Conservation (phyloP, 1,140 invertebrate genomes). For the Lineus longissimus region DNA sequence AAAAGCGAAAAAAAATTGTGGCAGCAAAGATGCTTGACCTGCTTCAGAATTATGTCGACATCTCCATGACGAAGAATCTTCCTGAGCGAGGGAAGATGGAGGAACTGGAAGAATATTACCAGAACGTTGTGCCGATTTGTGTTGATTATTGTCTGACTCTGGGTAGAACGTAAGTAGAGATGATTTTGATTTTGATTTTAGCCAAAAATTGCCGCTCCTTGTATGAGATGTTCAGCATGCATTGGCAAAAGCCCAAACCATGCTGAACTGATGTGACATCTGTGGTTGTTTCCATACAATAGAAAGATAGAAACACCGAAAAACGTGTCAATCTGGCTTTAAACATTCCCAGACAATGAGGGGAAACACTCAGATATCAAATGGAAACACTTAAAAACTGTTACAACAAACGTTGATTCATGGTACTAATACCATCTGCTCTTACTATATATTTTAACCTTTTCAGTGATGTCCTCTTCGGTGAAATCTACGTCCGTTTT, state of each 20-base stretch:
- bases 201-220: too few species aligned
- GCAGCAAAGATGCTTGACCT: slow-evolving; percentile 62
- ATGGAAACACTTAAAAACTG: too few species aligned
- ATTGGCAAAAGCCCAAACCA: too few species aligned
- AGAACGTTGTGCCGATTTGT: slow-evolving; percentile 53
- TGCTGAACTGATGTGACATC: too few species aligned
- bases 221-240: too few species aligned
- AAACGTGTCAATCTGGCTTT: too few species aligned
- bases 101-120: slow-evolving; percentile 49
- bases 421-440: too few species aligned
- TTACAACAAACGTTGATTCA: too few species aligned
- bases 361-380: too few species aligned
- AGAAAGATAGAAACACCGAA: too few species aligned
- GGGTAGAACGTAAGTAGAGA: slow-evolving; percentile 43
- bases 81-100: slow-evolving; percentile 49
- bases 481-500: slow-evolving; percentile 56
- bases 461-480: slow-evolving; percentile 55
- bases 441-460: background rate
- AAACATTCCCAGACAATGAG: too few species aligned
- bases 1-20: slow-evolving; percentile 61
- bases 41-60: slow-evolving; percentile 56
- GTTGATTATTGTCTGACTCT: slow-evolving; percentile 55
- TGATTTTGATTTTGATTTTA: background rate
- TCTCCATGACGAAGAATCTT: slow-evolving; percentile 46
- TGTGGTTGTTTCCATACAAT: too few species aligned